These are phyloP conservation scores for Leucopsar rothschildi DNA, from an alignment of 2,113 vertebrate genomes.

Conservation along the genomic window DNA sequence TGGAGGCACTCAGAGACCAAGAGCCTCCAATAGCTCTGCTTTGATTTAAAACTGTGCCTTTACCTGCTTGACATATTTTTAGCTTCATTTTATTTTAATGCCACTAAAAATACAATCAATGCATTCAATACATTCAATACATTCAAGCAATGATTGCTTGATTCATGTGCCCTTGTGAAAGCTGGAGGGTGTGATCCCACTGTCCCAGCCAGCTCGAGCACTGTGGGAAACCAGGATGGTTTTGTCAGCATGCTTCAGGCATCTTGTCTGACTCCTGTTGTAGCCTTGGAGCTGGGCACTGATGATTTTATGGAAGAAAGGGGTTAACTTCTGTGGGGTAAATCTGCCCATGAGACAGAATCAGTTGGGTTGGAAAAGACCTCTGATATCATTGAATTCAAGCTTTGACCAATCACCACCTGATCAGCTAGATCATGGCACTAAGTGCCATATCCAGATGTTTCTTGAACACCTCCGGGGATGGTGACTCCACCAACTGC, in stretches of 20 bases:
- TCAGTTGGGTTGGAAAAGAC: neutral
- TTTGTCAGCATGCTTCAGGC: rapidly evolving
- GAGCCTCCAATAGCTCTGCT: neutral
- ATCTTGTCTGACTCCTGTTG: neutral
- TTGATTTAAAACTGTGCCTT: neutral
- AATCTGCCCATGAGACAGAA: neutral
- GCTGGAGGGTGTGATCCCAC: neutral
- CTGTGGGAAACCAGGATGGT: neutral
- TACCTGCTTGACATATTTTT: neutral
- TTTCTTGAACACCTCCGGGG: neutral
- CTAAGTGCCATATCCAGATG: neutral
- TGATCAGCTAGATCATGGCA: neutral
- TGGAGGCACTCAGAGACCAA: neutral
- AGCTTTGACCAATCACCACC: neutral
- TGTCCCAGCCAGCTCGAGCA: rapidly evolving
- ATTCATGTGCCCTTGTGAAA: neutral
- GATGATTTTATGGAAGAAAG: neutral
- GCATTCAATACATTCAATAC: no score
- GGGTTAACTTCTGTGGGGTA: neutral
- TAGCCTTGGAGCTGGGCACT: neutral
- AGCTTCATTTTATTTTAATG: neutral
- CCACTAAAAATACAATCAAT: neutral
- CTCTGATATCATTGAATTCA: neutral
- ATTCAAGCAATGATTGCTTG: no score
- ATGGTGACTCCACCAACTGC: neutral